Evolutionary conservation across 2,797 vertebrate species (phyloP).

Genomic region (Hephaestus fuliginosus): DNA sequence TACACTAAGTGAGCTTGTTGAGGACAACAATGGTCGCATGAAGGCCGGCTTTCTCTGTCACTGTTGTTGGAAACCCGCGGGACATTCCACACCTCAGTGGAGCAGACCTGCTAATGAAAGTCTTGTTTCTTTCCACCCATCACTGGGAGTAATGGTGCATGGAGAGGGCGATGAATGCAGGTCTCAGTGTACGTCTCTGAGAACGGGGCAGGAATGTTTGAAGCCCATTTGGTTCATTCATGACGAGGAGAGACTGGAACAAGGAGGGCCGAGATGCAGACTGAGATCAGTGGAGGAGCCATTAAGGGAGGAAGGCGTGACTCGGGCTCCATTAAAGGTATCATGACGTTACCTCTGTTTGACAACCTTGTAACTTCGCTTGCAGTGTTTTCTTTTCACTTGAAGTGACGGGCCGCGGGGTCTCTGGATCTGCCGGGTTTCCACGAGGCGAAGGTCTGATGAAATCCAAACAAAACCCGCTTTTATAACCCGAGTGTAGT

Average conservation of each 20-base stretch:
- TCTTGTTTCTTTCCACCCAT: slow-evolving; percentile 83
- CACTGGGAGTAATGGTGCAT: slow-evolving; percentile 84
- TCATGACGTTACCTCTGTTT: slow-evolving; percentile 66
- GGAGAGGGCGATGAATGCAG: slow-evolving; percentile 80
- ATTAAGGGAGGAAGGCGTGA: slow-evolving; percentile 68
- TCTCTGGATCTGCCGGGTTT: slow-evolving; percentile 36
- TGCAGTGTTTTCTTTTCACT: slow-evolving; percentile 53
- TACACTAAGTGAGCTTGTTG: slow-evolving; percentile 82
- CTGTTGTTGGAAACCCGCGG: slow-evolving; percentile 75
- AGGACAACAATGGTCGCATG: slow-evolving; percentile 80
- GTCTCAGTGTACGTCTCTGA: slow-evolving; percentile 74
- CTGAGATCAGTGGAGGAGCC: slow-evolving; percentile 68
- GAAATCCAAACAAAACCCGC: slow-evolving; percentile 50
- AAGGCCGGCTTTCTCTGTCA: slow-evolving; percentile 76
- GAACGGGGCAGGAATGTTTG: slow-evolving; percentile 74
- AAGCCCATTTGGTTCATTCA: slow-evolving; percentile 77
- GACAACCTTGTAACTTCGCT: slow-evolving; percentile 52
- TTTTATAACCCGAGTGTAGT: slow-evolving; percentile 26
- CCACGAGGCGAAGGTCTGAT: slow-evolving; percentile 17
- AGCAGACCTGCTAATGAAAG: slow-evolving; percentile 81
- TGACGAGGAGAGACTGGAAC: slow-evolving; percentile 53
- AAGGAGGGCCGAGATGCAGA: slow-evolving; percentile 68
- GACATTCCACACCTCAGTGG: slow-evolving; percentile 83
- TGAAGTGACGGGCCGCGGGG: slow-evolving; percentile 17
- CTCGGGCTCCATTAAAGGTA: slow-evolving; percentile 64